Evolutionary conservation across 1,140 invertebrate species (phyloP).

Genomic region (Chrysoperla carnea): DNA sequence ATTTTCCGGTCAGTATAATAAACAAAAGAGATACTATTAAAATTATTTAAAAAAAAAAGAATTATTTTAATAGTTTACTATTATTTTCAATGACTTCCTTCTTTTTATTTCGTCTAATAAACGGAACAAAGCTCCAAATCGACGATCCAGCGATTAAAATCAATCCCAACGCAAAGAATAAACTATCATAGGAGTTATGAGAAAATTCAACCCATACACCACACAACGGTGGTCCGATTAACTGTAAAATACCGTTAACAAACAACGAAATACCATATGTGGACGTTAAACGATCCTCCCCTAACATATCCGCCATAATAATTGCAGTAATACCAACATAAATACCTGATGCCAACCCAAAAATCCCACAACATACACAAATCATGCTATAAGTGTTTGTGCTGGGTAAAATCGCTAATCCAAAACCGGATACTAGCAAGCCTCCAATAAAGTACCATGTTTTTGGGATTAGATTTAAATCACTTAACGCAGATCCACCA

Average conservation of each 20-base stretch:
- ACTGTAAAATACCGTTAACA: constrained; percentile 60
- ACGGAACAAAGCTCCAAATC: constrained; percentile 56
- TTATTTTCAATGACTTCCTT: constrained; percentile 4
- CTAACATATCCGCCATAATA: constrained; percentile 71
- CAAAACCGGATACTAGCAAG: constrained; percentile 53
- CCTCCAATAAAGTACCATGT: constrained; percentile 66
- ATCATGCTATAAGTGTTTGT: constrained; percentile 31
- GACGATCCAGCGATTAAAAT: constrained; percentile 51
- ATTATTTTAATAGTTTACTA: too few relatives aligned
- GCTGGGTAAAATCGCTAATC: constrained; percentile 47
- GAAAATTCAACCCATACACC: constrained; percentile 44
- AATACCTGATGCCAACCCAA: constrained; percentile 67
- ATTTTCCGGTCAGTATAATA: too few relatives aligned
- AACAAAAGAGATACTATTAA: too few relatives aligned
- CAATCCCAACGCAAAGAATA: constrained; percentile 52
- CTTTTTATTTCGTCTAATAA: constrained; percentile 32
- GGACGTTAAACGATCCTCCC: constrained; percentile 61
- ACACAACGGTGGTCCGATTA: constrained; percentile 63
- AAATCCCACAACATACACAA: constrained; percentile 49
- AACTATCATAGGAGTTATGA: constrained; percentile 37
- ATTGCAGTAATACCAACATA: constrained; percentile 71
- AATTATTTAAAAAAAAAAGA: too few relatives aligned
- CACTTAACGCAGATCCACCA: constrained; percentile 63
- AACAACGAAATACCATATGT: constrained; percentile 73
- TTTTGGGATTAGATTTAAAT: constrained; percentile 51